Base-by-base conservation (phyloP, 2,888 invertebrate genomes). In the Crepidodera aurea region DNA sequence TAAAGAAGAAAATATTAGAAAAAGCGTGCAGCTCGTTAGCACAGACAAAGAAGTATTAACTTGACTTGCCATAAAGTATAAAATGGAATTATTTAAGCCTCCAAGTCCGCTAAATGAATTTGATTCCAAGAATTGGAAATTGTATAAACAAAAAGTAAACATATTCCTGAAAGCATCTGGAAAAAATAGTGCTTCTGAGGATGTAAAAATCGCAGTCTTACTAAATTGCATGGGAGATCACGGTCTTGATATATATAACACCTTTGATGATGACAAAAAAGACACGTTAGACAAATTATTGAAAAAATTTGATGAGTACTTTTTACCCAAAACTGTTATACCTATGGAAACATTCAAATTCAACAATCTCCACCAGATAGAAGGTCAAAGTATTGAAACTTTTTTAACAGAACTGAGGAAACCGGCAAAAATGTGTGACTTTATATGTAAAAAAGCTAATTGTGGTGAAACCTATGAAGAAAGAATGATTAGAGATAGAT, bases 141-240 rank as follows among this genome's bases (percentile, higher is more conserved):
- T 51, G 13, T 61, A 42, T 50, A 56, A 56, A 34, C 51, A 61
- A 44, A 37, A 42, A 40, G 55, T 61, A 16, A 40, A 54, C 5
- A 15, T 60, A n/a, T 60, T 51, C 32, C 18, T 60, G 16, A n/a
- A 19, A 37, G 59, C 53, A 15, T 12, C 44, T 25, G 59, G 46
- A 18, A 55, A 56, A 37, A n/a, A 27, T 16, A 32, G 8, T 1
- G 19, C 19, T 22, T 1, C n/a, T 32, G 51, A 61, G 15, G 51
- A 61, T 13, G 25, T 37, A 13, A 61, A 61, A 32, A 56, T 56
- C 18, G 56, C 56, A 1, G 50, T 61, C 22, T 15, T 51, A n/a
- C 42, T 61, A 25, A 51, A 44, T 40, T 25, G 29, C 7, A 32
- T 56, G 12, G 51, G 61, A 8, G 25, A 51, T 60, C 32, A 46